These are phyloP conservation scores for Enoplosus armatus DNA, from an alignment of 2,797 vertebrate genomes.

Conservation along the genomic window DNA sequence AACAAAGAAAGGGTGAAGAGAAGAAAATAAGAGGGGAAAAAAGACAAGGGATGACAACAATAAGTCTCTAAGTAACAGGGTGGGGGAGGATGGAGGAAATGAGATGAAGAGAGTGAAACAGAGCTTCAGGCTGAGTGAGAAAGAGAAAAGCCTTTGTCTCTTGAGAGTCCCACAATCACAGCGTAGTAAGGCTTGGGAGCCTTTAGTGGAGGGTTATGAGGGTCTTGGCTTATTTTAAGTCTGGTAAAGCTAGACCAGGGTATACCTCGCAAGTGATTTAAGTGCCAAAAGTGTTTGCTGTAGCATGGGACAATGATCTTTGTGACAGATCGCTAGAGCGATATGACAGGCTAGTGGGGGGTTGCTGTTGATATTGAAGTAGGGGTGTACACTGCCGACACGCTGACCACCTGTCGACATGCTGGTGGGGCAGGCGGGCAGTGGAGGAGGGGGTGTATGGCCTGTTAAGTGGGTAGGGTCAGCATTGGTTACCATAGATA, in stretches of 20 bases:
- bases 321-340: conserved; percentile 17
- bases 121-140: conserved; percentile 11
- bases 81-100: conserved; percentile 37
- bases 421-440: conserved; percentile 44
- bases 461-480: conserved; percentile 64
- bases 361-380: conserved; percentile 50
- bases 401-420: conserved; percentile 80
- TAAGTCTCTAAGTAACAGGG: conserved; percentile 4
- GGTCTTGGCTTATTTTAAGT: conserved; percentile 24
- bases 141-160: conserved; percentile 44
- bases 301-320: conserved; percentile 5
- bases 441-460: conserved; percentile 45
- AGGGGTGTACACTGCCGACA: conserved; percentile 48
- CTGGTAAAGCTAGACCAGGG: neutral
- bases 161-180: conserved; percentile 28
- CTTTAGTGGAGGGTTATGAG: conserved; percentile 13
- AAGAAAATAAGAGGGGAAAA: neutral
- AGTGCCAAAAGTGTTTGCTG: conserved; percentile 5
- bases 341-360: conserved; percentile 16
- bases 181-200: neutral
- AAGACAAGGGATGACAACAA: conserved; percentile 24
- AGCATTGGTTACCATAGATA: conserved; percentile 72
- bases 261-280: neutral
- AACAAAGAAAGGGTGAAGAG: conserved; percentile 36
- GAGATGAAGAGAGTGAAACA: conserved; percentile 43